These are phyloP conservation scores for Chascanopsetta lugubris DNA, from an alignment of 2,113 vertebrate species.

Conservation along the genomic window DNA sequence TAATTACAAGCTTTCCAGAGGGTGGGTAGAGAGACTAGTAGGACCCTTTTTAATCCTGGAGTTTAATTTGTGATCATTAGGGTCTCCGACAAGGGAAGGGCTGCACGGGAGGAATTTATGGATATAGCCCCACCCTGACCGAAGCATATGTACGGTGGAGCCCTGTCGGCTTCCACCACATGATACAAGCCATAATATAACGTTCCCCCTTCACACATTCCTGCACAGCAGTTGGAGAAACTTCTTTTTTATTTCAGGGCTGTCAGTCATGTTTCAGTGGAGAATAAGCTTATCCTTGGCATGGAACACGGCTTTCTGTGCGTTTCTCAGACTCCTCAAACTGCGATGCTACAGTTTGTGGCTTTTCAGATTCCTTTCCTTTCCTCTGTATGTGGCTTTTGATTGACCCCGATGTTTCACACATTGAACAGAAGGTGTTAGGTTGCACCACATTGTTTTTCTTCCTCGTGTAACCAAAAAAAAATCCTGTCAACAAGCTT, in stretches of 20 bases:
- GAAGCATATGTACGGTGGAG: constrained; percentile 43
- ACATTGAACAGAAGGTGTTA: background rate
- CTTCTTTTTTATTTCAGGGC: constrained; percentile 30
- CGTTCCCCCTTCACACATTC: constrained; percentile 61
- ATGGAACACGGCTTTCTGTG: constrained; percentile 8
- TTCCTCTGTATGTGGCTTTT: background rate
- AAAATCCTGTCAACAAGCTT: constrained; percentile 17
- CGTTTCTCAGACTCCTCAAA: constrained; percentile 1
- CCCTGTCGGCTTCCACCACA: constrained; percentile 55
- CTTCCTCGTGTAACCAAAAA: constrained; percentile 20
- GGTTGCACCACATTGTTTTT: background rate
- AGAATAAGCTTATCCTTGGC: constrained; percentile 30
- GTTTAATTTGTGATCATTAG: constrained; percentile 72
- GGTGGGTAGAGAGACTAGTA: constrained; percentile 57
- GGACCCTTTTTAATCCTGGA: constrained; percentile 61
- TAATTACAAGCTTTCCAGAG: constrained; percentile 71
- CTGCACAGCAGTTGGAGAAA: constrained; percentile 43
- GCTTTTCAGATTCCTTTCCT: background rate
- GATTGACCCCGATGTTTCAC: constrained; percentile 11
- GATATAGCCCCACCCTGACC: constrained; percentile 64
- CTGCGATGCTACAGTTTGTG: background rate
- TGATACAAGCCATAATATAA: constrained; percentile 62
- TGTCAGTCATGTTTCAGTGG: constrained; percentile 47
- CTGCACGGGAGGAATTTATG: constrained; percentile 69
- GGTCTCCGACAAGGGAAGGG: constrained; percentile 64